Evolutionary conservation across 2,113 vertebrate genomes (phyloP), one percentile per base, ranked within the genome.

Genomic region (Seriola aureovittata): DNA sequence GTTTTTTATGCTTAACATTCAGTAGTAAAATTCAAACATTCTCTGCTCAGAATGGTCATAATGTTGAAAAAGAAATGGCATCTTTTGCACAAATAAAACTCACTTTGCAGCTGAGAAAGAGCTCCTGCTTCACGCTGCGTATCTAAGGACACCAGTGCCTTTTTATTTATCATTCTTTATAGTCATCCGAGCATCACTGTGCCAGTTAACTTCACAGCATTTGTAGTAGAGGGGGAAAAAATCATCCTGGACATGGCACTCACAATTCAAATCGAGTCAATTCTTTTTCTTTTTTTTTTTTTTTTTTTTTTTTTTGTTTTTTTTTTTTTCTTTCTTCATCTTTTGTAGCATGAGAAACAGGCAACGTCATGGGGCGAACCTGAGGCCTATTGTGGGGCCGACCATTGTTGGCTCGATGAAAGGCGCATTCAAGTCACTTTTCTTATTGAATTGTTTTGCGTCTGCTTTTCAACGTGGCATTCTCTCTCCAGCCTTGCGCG

Each of bases 341-440:
- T 85, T 92, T 89, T 87, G 85, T 88, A 77, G 73, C 85, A 87
- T 88, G 91, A 91, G 92, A 94, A 94, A 93, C 91, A 82, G 92
- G 88, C 85, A 70, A 86, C 90, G 82, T 94, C 93, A 91, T 90
- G 92, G 90, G 94, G 92, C 88, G 68, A 93, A 93, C 93, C 91
- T 92, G 86, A 93, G 88, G 82, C 88, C 85, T 85, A 92, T 93
- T 94, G 92, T 94, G 90, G 71, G 85, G 67, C 60, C 3, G 69
- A 44, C 88, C 82, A 95, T 95, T 95, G 95, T 95, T 88, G 88
- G 72, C 75, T 62, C 60, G 78, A 92, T 95, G 92, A 95, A 95
- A 95, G 94, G 82, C 90, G 77, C 92, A 94, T 95, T 95, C 94
- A 94, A 95, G 94, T 95, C 93, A 95, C 92, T 94, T 95, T 90